Conservation (phyloP, 2,113 vertebrate species). For the Tylochromis polylepis region DNA sequence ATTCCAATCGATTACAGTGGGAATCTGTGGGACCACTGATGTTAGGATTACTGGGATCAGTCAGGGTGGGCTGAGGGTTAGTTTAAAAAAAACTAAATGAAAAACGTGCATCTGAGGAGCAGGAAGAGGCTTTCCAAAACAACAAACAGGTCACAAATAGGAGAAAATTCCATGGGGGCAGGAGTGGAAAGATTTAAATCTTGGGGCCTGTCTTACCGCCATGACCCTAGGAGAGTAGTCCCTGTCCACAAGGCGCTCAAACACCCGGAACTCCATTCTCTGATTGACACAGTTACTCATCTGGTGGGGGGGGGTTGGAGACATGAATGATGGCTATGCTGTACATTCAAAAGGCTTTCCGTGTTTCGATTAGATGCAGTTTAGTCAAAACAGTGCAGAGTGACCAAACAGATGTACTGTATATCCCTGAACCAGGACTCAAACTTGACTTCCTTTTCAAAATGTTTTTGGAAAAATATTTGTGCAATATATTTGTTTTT, state of each 20-base stretch:
- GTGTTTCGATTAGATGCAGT: not conserved
- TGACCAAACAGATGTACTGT: not conserved
- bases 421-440: not conserved
- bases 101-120: slow-evolving; percentile 42
- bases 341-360: slow-evolving; percentile 31
- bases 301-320: slow-evolving; percentile 69
- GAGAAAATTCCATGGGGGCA: slow-evolving; percentile 24
- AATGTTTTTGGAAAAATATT: not conserved
- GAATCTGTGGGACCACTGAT: slow-evolving; percentile 3
- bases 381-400: not conserved
- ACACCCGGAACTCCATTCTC: slow-evolving; percentile 81
- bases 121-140: slow-evolving; percentile 18
- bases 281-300: slow-evolving; percentile 83
- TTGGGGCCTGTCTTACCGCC: slow-evolving; percentile 77
- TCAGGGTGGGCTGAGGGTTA: slow-evolving; percentile 45
- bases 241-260: slow-evolving; percentile 77
- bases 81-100: not conserved
- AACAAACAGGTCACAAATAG: slow-evolving; percentile 34
- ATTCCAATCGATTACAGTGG: slow-evolving; percentile 28
- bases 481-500: not conserved
- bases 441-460: not conserved
- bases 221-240: slow-evolving; percentile 75
- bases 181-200: slow-evolving; percentile 39
- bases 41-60: slow-evolving; percentile 48
- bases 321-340: slow-evolving; percentile 46